phyloP scores from a whole-genome alignment of 2,113 vertebrate genomes.

The Bubo scandiacus region DNA sequence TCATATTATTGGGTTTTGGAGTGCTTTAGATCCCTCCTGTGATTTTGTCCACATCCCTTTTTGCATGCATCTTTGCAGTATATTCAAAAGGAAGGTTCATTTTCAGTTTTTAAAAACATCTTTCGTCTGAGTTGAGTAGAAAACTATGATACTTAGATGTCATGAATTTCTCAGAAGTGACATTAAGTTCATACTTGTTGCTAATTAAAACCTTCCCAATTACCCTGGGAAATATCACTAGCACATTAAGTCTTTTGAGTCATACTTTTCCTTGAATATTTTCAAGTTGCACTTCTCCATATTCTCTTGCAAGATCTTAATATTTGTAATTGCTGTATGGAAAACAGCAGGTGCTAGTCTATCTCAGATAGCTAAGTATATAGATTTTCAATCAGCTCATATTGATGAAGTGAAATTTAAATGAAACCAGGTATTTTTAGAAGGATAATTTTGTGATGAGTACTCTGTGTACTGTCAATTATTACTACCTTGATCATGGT shows the following conservation, averaged over 20 bases:
- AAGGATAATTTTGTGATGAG: constrained; percentile 40
- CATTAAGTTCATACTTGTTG: constrained; percentile 59
- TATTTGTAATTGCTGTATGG: constrained; percentile 66
- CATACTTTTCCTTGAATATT: constrained; percentile 62
- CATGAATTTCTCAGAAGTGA: constrained; percentile 32
- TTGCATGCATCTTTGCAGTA: not conserved
- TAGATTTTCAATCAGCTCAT: constrained; percentile 63
- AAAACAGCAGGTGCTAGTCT: constrained; percentile 66
- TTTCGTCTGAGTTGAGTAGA: constrained; percentile 33
- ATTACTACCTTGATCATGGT: not conserved
- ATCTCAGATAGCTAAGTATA: constrained; percentile 47
- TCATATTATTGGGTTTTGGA: not conserved
- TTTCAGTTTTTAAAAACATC: constrained; percentile 29
- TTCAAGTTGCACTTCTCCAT: constrained; percentile 62
- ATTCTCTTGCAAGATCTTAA: constrained; percentile 54
- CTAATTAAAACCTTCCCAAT: constrained; percentile 73
- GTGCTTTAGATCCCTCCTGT: not conserved
- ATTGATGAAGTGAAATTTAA: constrained; percentile 70
- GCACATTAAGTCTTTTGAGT: constrained; percentile 61
- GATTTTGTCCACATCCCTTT: not conserved
- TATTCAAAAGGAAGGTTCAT: not conserved
- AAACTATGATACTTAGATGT: not conserved
- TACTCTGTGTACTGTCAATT: not conserved
- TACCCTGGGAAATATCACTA: constrained; percentile 54
- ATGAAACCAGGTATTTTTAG: constrained; percentile 65